phyloP scores from a whole-genome alignment of 2,888 invertebrate species.

The Celastrina argiolus region DNA sequence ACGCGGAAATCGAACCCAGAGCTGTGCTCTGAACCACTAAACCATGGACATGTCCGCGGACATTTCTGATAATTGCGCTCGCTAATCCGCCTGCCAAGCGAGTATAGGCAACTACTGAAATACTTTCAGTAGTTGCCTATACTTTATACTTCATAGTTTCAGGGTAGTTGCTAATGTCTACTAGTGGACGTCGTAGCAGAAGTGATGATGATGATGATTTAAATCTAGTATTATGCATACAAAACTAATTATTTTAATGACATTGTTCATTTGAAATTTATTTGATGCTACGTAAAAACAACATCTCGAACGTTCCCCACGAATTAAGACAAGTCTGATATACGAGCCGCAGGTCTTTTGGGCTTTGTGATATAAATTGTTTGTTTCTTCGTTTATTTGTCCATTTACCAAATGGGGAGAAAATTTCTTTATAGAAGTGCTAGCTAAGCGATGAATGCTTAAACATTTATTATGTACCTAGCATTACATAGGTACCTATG shows the following conservation, averaged over 20 bases:
- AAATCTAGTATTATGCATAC: not conserved
- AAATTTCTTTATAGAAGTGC: constrained; percentile 56
- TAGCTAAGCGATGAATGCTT: not conserved
- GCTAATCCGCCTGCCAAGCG: too few species aligned
- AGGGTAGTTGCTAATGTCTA: too few species aligned
- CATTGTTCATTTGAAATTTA: constrained; percentile 35
- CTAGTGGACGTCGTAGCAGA: too few species aligned
- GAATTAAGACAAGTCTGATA: constrained; percentile 29
- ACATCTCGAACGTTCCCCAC: constrained; percentile 41
- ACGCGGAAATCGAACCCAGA: too few species aligned
- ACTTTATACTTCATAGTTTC: too few species aligned
- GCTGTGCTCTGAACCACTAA: too few species aligned
- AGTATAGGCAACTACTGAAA: too few species aligned
- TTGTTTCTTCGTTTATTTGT: constrained; percentile 60
- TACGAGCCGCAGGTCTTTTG: constrained; percentile 40
- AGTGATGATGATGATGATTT: too few species aligned
- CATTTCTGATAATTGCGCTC: too few species aligned
- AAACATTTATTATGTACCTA: too few species aligned
- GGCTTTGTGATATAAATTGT: constrained; percentile 60
- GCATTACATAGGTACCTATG: not conserved
- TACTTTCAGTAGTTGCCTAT: too few species aligned
- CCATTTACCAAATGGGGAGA: constrained; percentile 69
- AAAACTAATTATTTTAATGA: not conserved
- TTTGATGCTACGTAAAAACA: constrained; percentile 60
- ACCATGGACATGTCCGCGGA: too few species aligned